Evolutionary conservation across 2,113 vertebrate species (phyloP).

Genomic region (Stictonetta naevosa): DNA sequence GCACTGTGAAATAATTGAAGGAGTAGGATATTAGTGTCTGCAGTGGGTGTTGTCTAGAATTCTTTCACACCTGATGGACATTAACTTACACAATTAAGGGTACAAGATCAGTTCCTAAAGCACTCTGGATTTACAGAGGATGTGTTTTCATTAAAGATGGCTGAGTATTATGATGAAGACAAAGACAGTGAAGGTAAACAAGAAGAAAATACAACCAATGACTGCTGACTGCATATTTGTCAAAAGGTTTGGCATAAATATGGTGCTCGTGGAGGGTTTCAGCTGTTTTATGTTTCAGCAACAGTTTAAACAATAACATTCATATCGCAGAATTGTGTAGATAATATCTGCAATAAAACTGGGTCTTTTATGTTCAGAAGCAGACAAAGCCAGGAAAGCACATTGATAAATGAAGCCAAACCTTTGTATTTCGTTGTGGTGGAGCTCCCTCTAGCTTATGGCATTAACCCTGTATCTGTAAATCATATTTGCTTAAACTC

Average conservation of each 20-base stretch:
- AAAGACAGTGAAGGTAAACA: constrained; percentile 52
- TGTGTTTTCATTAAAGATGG: constrained; percentile 66
- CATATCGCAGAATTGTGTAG: constrained; percentile 69
- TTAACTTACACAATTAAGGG: background rate
- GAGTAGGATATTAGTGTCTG: background rate
- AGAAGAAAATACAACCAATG: background rate
- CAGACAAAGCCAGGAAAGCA: constrained; percentile 69
- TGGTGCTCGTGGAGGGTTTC: constrained; percentile 30
- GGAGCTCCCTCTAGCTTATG: constrained; percentile 74
- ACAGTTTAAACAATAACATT: constrained; percentile 75
- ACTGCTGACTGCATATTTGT: constrained; percentile 46
- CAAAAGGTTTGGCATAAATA: constrained; percentile 61
- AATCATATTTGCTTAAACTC: constrained; percentile 12
- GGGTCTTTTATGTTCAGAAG: constrained; percentile 61
- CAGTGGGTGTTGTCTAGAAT: background rate
- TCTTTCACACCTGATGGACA: background rate
- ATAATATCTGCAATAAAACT: constrained; percentile 77
- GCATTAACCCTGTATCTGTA: constrained; percentile 8
- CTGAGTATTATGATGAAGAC: constrained; percentile 57
- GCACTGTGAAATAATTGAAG: background rate
- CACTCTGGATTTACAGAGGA: background rate
- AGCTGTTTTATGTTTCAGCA: constrained; percentile 66
- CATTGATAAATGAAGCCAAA: constrained; percentile 57
- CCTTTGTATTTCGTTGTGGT: constrained; percentile 52
- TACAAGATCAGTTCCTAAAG: background rate